Evolutionary conservation across 2,113 vertebrate species (phyloP), one percentile per base, ranked within the genome.

Genomic region (Hyperopisus bebe): DNA sequence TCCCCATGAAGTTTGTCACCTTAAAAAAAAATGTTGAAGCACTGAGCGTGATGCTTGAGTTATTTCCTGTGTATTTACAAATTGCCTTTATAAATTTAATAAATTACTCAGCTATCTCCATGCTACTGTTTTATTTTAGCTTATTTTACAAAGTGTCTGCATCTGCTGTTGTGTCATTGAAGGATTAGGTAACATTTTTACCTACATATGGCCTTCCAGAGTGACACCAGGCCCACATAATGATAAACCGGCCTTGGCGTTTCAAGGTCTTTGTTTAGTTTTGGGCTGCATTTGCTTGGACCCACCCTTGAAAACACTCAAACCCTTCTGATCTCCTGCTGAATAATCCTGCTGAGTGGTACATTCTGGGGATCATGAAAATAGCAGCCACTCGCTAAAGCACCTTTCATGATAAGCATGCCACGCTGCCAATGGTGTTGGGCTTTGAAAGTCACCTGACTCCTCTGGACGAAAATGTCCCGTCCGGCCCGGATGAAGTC

Each of bases 391-490:
- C 70, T 13, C 15, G 4, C 31, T 42, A 19, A 77, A 77, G 35
- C 35, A 77, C 70, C 35, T 77, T 39, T 17, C 15, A 8, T 19
- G 11, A 39, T 39, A 7, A 77, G 70, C 35, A 7, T 11, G 74
- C 35, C 35, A 19, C 3, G 47, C 53, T 58, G 21, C 31, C 48
- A 1, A 31, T 39, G 17, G 27, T 5, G 47, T 4, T 24, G 89
- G 11, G 42, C 39, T 31, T 3, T 1, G 47, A 39, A 62, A 17
- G 88, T 90, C 94, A 99, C 98, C 97, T 99, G 98, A 93, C 98
- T 99, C 94, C 98, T 97, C 95, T 99, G 98, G 53, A 96, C 98
- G 93, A 99, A 99, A 88, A 99, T 97, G 93, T 99, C 98, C 93
- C 94, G 97, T 91, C 98, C 98, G 89, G 98, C 98, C 93, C 98